Conservation (phyloP, 2,113 vertebrate genomes). For the Chionodraco myersi region DNA sequence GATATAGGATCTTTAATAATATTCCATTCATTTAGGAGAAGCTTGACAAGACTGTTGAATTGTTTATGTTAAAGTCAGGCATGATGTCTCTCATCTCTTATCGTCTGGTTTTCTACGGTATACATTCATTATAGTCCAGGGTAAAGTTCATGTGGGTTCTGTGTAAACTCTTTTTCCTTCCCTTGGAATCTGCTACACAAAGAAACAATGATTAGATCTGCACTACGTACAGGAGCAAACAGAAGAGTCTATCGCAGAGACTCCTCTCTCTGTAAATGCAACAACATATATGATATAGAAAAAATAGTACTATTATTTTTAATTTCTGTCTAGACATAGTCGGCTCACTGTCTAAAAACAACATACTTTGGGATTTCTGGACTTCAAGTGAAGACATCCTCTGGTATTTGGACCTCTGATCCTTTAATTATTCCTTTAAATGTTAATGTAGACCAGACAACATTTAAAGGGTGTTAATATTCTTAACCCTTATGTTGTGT, state of each 20-base stretch:
- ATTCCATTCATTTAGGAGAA: not conserved
- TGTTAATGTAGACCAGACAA: conserved; percentile 24
- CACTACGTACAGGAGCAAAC: not conserved
- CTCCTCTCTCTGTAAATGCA: not conserved
- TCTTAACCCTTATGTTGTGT: not conserved
- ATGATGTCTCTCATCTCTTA: conserved; percentile 1
- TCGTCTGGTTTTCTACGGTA: conserved; percentile 8
- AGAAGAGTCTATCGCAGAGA: not conserved
- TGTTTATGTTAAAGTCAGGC: not conserved
- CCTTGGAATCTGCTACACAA: conserved; percentile 11
- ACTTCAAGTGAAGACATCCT: conserved; percentile 20
- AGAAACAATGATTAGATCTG: conserved; percentile 8
- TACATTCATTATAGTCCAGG: not conserved
- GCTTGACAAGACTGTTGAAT: not conserved
- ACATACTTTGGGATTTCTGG: conserved; percentile 12
- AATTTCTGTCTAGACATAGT: not conserved
- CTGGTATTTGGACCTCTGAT: conserved; percentile 24
- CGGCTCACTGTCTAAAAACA: conserved; percentile 5
- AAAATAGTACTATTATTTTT: too few species aligned
- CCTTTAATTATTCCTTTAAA: not conserved
- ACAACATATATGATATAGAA: not conserved
- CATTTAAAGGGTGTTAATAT: conserved; percentile 52
- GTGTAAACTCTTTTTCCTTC: not conserved
- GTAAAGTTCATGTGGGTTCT: conserved; percentile 1
- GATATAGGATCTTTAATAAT: not conserved